Base-by-base conservation (phyloP, 1,140 invertebrate genomes). In the Saccostrea glomerata region DNA sequence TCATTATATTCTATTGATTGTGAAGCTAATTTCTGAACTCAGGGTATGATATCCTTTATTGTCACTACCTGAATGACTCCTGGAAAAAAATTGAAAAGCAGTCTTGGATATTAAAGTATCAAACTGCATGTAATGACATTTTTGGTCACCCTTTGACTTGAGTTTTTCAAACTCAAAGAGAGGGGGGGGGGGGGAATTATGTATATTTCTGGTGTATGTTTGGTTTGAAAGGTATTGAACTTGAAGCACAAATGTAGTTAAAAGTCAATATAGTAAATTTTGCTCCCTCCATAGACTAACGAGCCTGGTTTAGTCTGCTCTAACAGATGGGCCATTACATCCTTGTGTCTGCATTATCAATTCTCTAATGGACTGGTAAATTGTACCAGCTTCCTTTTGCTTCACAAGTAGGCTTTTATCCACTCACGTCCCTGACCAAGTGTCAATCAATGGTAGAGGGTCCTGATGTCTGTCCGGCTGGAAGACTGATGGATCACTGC, bases 1-100 rank as follows among this genome's bases (percentile, higher is more conserved):
- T 63, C 15, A 7, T 15, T 47, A 77, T 77, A 36, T 25, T 77
- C 30, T 77, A 77, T 77, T 77, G 70, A 77, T 77, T 77, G 15
- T 13, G 70, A 77, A 77, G 25, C 30, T 30, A 12, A 77, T 11
- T 36, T 30, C 25, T 1, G 70, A 77, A 77, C 47, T 9, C 11
- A 77, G 13, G 30, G 4, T 25, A 0, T 30, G 70, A 30, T 30
- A 30, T 63, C n/a, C 58, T n/a, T 63, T 3, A 63, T 63, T 47
- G n/a, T 20, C 17, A 63, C 58, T 63, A 63, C 5, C 58, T 63
- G 58, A 63, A 63, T 63, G 58, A n/a, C n/a, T 63, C 17, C 56
- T 6, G 47, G 47, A 6, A 6, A 47, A 47, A 47, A 47, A 6
- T 47, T 47, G 47, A 47, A 9, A 47, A 7, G 6, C 47, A 47